phyloP scores from a whole-genome alignment of 2,797 vertebrate genomes.

The Diplodus sargus region DNA sequence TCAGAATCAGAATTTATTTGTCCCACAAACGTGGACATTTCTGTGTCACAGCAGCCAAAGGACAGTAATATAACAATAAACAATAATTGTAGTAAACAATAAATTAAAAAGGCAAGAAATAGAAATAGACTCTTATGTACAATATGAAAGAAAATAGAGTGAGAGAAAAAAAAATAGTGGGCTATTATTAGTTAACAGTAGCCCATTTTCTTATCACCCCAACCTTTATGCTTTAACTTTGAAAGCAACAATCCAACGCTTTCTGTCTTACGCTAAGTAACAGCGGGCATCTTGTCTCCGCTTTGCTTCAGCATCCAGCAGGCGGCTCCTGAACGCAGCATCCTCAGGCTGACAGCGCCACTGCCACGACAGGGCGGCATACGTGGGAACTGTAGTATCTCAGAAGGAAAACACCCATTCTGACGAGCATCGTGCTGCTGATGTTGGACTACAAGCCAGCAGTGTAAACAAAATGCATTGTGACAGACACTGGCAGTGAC shows the following conservation, averaged over 20 bases:
- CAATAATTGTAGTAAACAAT: no score
- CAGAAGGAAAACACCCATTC: neutral
- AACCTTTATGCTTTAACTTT: conserved; percentile 20
- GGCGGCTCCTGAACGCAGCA: conserved; percentile 11
- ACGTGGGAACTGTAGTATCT: conserved; percentile 68
- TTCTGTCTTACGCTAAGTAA: neutral
- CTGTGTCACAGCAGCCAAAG: no score
- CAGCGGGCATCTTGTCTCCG: neutral
- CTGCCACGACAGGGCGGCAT: conserved; percentile 7
- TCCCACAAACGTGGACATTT: no score
- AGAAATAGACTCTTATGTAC: no score
- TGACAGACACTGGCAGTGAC: neutral
- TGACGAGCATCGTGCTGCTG: neutral
- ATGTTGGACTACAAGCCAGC: conserved; percentile 48
- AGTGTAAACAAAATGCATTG: conserved; percentile 23
- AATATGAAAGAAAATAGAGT: neutral
- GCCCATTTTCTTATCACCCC: neutral
- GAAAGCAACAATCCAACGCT: neutral
- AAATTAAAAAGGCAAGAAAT: no score
- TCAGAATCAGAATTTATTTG: no score
- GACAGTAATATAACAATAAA: no score
- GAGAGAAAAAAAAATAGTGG: no score
- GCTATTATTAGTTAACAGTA: no score
- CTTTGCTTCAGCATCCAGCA: conserved; percentile 70
- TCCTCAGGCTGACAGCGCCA: conserved; percentile 32